A percentile compares a stretch with the other conserved stretches of the same genome.
phyloP scores from a whole-genome alignment of 2,888 invertebrate genomes.

The Arctia plantaginis region DNA sequence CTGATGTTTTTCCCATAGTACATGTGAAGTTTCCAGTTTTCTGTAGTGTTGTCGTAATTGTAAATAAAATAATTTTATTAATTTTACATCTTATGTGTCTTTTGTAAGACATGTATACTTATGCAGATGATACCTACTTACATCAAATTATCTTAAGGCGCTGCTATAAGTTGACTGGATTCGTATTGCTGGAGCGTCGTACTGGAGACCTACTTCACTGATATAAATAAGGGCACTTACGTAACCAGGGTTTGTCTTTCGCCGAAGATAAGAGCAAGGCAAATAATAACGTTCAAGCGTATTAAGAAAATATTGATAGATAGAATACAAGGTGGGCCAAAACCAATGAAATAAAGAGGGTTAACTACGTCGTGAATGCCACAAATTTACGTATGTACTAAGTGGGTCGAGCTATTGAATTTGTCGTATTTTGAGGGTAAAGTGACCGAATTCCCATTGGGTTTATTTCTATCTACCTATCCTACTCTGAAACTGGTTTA shows the following conservation, averaged over 20 bases:
- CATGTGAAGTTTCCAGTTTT: too few species aligned
- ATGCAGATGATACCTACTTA: constrained; percentile 37
- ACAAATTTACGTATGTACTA: constrained; percentile 34
- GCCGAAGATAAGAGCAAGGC: constrained; percentile 46
- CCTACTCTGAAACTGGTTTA: constrained; percentile 1
- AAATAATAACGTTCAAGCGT: constrained; percentile 41
- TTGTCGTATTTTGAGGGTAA: constrained; percentile 18
- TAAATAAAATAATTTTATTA: background rate
- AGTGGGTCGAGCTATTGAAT: constrained; percentile 34
- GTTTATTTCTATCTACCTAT: background rate
- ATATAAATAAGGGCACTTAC: constrained; percentile 66
- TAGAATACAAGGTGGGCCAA: constrained; percentile 28
- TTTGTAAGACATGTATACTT: constrained; percentile 31
- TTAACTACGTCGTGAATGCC: constrained; percentile 37
- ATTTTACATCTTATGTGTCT: background rate
- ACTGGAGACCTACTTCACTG: constrained; percentile 64
- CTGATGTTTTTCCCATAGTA: too few species aligned
- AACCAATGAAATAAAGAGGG: constrained; percentile 26
- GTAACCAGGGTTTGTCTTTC: constrained; percentile 67
- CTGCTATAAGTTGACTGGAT: constrained; percentile 38
- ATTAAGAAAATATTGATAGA: constrained; percentile 32
- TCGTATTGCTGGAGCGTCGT: constrained; percentile 51
- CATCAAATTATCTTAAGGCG: constrained; percentile 43
- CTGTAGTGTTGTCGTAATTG: constrained; percentile 11
- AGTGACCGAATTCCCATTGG: constrained; percentile 20